Percentiles rank a stretch among this genome's conserved stretches.
Evolutionary conservation across 2,113 vertebrate genomes (phyloP).

Genomic region (Notarius lentiginosus): DNA sequence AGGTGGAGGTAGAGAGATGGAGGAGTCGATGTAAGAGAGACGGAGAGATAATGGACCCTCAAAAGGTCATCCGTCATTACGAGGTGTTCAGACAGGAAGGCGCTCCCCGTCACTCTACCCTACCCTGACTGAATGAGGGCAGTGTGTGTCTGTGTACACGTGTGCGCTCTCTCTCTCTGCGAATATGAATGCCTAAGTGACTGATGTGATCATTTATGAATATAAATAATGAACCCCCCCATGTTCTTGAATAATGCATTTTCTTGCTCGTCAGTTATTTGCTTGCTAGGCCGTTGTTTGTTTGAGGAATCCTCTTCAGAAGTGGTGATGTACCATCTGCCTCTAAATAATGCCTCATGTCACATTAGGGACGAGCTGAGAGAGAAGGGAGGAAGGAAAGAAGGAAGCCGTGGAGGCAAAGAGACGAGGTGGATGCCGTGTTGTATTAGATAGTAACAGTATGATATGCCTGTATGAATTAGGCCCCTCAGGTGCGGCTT

Average conservation of each 20-base stretch:
- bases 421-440: slow-evolving; percentile 29
- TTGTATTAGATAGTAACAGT: slow-evolving; percentile 36
- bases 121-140: slow-evolving; percentile 64
- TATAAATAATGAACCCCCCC: slow-evolving; percentile 51
- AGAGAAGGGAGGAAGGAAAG: slow-evolving; percentile 8
- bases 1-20: not conserved
- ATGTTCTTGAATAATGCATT: slow-evolving; percentile 58
- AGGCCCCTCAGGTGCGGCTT: slow-evolving; percentile 21
- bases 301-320: slow-evolving; percentile 48
- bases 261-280: slow-evolving; percentile 43
- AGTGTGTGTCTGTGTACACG: slow-evolving; percentile 14
- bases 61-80: slow-evolving; percentile 55
- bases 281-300: slow-evolving; percentile 33
- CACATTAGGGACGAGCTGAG: slow-evolving; percentile 39
- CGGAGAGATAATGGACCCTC: slow-evolving; percentile 38
- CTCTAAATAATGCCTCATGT: slow-evolving; percentile 46
- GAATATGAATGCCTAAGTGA: slow-evolving; percentile 48
- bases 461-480: slow-evolving; percentile 45
- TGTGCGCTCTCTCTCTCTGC: slow-evolving; percentile 39
- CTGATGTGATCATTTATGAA: slow-evolving; percentile 55
- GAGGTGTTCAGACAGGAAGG: slow-evolving; percentile 52
- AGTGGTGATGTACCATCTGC: slow-evolving; percentile 52
- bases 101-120: slow-evolving; percentile 45
- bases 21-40: not conserved
- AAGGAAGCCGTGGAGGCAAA: slow-evolving; percentile 3